These are phyloP conservation scores for Porites lobata DNA, from an alignment of 92 coral and sea anemone genomes.

Conservation along the genomic window DNA sequence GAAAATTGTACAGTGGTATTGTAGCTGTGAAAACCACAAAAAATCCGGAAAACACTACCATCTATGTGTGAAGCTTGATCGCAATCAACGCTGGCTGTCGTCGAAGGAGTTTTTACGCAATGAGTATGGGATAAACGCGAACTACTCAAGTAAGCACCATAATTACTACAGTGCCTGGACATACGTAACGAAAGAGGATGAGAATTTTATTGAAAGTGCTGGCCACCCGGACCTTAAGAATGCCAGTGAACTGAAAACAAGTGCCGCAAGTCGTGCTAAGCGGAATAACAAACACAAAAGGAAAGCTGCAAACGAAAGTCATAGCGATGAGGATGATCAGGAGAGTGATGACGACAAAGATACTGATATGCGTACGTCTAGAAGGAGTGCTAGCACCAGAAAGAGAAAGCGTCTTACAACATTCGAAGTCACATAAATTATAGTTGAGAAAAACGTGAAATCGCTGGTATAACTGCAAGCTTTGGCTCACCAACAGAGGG, in stretches of 20 bases:
- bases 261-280: slow-evolving; percentile 34
- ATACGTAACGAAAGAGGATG: slow-evolving; percentile 58
- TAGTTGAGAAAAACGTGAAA: neutral
- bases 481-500: neutral
- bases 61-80: slow-evolving; percentile 14
- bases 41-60: slow-evolving; percentile 4
- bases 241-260: slow-evolving; percentile 35
- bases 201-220: slow-evolving; percentile 39
- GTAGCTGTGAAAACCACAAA: slow-evolving; percentile 23
- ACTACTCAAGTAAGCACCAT: slow-evolving; percentile 58
- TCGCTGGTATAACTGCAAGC: too few species aligned
- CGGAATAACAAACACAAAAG: neutral
- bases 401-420: neutral
- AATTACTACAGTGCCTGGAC: slow-evolving; percentile 74
- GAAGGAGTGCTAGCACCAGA: neutral
- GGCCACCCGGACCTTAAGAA: slow-evolving; percentile 68
- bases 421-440: neutral
- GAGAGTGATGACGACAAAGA: neutral
- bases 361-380: too few species aligned
- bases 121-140: slow-evolving; percentile 36
- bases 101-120: slow-evolving; percentile 46
- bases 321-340: neutral
- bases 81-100: slow-evolving; percentile 47
- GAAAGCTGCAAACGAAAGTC: too few species aligned
- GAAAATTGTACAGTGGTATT: slow-evolving; percentile 18